Evolutionary conservation across 2,888 invertebrate genomes (phyloP).

Genomic region (Callyntrura guangdongensis): DNA sequence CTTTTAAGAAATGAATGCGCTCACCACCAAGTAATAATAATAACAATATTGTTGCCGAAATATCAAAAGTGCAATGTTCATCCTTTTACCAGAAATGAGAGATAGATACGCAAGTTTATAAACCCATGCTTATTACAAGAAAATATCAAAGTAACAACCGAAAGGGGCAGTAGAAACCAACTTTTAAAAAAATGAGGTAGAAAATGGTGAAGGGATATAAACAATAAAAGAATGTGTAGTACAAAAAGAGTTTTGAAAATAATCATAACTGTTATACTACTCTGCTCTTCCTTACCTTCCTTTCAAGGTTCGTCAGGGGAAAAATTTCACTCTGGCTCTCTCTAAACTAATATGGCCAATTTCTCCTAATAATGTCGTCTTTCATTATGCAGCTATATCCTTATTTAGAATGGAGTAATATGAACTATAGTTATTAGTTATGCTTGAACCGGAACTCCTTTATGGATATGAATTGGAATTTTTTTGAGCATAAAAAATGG

Average conservation of each 20-base stretch:
- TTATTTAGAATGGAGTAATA: neutral
- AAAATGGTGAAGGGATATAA: neutral
- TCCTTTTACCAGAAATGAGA: neutral
- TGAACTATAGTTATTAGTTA: neutral
- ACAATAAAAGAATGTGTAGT: neutral
- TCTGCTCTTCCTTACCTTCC: neutral
- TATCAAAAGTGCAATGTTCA: neutral
- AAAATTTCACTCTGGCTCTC: neutral
- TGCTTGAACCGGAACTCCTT: no score
- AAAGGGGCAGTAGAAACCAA: neutral
- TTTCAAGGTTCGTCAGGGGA: neutral
- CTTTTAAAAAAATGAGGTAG: neutral
- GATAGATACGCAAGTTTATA: neutral
- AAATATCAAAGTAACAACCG: neutral
- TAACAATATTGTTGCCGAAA: neutral
- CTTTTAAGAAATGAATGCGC: conserved; percentile 4
- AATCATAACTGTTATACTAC: no score
- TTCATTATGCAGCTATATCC: neutral
- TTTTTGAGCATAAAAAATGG: no score
- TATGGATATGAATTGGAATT: no score
- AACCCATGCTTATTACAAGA: neutral
- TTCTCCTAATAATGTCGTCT: neutral
- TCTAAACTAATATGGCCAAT: no score
- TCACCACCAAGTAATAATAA: conserved; percentile 65
- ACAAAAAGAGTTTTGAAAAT: neutral